Conservation (phyloP, 1,140 invertebrate species). For the Diachasma alloeum region DNA sequence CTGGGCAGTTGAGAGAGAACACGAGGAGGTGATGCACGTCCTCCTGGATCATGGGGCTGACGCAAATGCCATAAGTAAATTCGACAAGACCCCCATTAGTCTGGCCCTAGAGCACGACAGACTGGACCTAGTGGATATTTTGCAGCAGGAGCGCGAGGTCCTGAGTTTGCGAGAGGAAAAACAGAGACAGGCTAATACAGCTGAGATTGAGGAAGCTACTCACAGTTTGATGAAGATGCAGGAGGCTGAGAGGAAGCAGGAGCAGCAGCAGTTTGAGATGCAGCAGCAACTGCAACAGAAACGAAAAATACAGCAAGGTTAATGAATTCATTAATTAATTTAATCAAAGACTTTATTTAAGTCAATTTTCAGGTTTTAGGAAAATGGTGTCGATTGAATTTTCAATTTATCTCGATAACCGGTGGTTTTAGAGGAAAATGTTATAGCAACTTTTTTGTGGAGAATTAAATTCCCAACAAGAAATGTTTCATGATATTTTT, state of each 20-base stretch:
- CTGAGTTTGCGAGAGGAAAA: slow-evolving; percentile 50
- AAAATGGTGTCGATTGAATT: no score
- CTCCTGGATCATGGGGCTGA: slow-evolving; percentile 80
- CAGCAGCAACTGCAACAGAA: slow-evolving; percentile 45
- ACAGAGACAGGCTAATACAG: slow-evolving; percentile 51
- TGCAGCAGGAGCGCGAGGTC: slow-evolving; percentile 65
- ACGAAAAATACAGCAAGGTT: slow-evolving; percentile 44
- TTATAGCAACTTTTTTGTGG: no score
- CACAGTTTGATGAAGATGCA: slow-evolving; percentile 53
- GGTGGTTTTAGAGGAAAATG: no score
- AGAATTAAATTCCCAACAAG: no score
- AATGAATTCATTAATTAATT: neutral
- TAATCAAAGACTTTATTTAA: no score
- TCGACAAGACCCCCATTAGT: slow-evolving; percentile 82
- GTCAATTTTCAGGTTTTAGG: no score
- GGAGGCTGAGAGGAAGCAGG: slow-evolving; percentile 45
- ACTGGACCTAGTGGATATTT: slow-evolving; percentile 70
- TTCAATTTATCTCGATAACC: no score
- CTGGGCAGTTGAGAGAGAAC: slow-evolving; percentile 91
- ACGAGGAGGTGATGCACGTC: slow-evolving; percentile 74
- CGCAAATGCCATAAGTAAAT: slow-evolving; percentile 77
- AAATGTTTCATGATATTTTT: no score
- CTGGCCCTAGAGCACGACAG: slow-evolving; percentile 75
- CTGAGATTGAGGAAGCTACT: slow-evolving; percentile 55
- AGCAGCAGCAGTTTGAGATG: slow-evolving; percentile 37